Conservation (phyloP, 2,113 vertebrate species). For the Desmodus rotundus region DNA sequence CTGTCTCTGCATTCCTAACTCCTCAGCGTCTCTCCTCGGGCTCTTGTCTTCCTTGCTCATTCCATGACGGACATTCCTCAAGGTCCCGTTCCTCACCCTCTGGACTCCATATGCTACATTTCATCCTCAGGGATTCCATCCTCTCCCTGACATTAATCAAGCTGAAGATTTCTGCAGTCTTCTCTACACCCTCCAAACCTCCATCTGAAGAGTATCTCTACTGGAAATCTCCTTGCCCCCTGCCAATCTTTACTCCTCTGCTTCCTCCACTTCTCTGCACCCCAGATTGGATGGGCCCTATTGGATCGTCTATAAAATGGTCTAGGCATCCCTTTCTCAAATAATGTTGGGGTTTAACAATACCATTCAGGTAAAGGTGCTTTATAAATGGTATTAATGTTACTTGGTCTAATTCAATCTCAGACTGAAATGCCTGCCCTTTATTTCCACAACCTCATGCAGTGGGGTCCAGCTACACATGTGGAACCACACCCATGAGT, state of each 20-base stretch:
- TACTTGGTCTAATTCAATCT: background rate
- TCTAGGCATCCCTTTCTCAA: background rate
- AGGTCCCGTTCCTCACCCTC: fast-evolving
- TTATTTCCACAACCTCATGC: background rate
- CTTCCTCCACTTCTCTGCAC: background rate
- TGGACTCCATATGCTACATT: background rate
- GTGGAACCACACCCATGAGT: background rate
- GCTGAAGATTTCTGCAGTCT: background rate
- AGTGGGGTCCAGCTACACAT: background rate
- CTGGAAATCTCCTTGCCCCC: background rate
- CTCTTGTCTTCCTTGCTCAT: background rate
- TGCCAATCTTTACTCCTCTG: background rate
- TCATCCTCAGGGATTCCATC: background rate
- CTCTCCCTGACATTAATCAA: background rate
- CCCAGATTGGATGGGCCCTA: background rate
- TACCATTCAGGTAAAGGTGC: background rate
- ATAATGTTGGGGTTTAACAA: background rate
- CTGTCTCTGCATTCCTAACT: background rate
- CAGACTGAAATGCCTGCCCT: background rate
- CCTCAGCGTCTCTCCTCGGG: background rate
- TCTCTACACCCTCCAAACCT: background rate
- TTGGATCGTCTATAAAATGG: background rate
- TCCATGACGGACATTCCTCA: background rate
- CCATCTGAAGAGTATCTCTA: background rate
- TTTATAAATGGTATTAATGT: background rate